Evolutionary conservation across 2,888 invertebrate species (phyloP).

Genomic region (Melolontha melolontha): DNA sequence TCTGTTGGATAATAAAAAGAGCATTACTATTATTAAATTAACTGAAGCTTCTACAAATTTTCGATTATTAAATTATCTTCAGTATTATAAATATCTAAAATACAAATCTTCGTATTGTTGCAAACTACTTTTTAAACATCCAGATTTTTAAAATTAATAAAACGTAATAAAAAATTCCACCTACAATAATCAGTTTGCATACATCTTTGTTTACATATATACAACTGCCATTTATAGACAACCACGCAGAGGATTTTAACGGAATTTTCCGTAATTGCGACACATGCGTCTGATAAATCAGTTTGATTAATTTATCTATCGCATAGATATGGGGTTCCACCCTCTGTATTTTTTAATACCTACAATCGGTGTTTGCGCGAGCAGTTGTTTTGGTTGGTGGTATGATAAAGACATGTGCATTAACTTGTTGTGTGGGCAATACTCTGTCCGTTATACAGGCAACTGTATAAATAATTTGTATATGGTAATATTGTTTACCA

Average conservation of each 20-base stretch:
- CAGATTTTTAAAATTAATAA: no score
- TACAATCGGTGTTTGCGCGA: slow-evolving; percentile 15
- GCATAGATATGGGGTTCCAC: slow-evolving; percentile 33
- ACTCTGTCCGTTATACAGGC: slow-evolving; percentile 9
- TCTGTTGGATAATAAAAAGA: no score
- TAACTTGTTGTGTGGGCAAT: slow-evolving; percentile 25
- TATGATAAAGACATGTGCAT: slow-evolving; percentile 30
- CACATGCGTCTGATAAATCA: slow-evolving; percentile 32
- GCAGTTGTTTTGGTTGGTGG: slow-evolving; percentile 33
- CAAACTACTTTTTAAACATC: no score
- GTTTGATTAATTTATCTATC: slow-evolving; percentile 37
- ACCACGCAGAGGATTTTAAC: slow-evolving; percentile 29
- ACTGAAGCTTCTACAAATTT: no score
- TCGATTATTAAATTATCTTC: no score
- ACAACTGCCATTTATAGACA: slow-evolving; percentile 14
- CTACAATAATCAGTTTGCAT: no score
- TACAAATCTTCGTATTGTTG: no score
- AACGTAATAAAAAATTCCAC: no score
- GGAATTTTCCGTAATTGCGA: slow-evolving; percentile 35
- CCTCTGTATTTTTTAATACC: slow-evolving; percentile 20
- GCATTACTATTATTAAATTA: no score
- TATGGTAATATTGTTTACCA: background rate
- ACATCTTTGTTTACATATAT: no score
- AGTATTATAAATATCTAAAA: no score
- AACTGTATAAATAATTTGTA: slow-evolving; percentile 27